Conservation (phyloP, 1,140 invertebrate genomes). For the Pogonomyrmex californicus region DNA sequence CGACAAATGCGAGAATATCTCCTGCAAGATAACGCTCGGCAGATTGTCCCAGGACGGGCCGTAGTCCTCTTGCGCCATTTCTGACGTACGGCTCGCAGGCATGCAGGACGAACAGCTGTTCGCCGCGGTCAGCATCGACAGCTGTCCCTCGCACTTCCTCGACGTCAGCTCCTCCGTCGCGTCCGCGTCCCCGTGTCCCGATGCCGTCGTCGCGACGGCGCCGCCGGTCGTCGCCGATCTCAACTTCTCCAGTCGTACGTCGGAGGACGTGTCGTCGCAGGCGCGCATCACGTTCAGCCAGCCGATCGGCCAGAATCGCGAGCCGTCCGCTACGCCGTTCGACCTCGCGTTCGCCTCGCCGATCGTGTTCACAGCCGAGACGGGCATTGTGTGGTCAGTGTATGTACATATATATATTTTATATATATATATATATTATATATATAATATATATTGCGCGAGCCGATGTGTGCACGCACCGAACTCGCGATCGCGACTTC, state of each 20-base stretch:
- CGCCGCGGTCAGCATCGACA: constrained; percentile 70
- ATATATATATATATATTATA: neutral
- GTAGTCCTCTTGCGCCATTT: constrained; percentile 79
- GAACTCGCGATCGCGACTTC: constrained; percentile 18
- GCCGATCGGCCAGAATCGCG: constrained; percentile 8
- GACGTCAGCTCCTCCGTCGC: constrained; percentile 45
- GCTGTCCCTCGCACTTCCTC: constrained; percentile 78
- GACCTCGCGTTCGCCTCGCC: constrained; percentile 5
- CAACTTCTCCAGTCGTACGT: constrained; percentile 53
- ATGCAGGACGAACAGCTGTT: constrained; percentile 83
- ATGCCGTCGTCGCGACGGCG: constrained; percentile 20
- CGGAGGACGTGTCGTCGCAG: constrained; percentile 49
- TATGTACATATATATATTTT: neutral
- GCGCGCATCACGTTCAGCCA: constrained; percentile 68
- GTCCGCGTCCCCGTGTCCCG: constrained; percentile 69
- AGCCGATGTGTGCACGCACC: constrained; percentile 66
- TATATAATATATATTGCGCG: constrained; percentile 5
- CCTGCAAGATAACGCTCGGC: constrained; percentile 89
- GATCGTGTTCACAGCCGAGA: constrained; percentile 58
- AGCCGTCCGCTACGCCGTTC: constrained; percentile 47
- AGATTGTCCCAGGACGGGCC: constrained; percentile 87
- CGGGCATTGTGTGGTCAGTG: constrained; percentile 23
- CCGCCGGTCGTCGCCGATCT: constrained; percentile 47
- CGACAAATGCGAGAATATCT: constrained; percentile 89
- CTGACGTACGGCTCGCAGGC: constrained; percentile 66